These are phyloP conservation scores for Petroica traversi DNA, from an alignment of 2,113 vertebrate genomes.

Conservation along the genomic window DNA sequence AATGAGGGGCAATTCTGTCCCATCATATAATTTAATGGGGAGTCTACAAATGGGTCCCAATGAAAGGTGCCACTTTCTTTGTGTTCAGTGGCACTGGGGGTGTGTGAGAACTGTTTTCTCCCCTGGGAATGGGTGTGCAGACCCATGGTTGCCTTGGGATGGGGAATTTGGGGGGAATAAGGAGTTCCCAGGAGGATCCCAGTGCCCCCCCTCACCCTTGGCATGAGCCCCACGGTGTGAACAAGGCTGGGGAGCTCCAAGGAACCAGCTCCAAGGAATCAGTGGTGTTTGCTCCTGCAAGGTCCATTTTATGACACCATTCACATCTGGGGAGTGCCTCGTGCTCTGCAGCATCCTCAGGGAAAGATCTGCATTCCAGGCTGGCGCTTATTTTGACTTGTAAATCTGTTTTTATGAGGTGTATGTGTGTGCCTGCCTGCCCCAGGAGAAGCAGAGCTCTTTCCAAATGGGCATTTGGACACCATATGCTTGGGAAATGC, in stretches of 20 bases:
- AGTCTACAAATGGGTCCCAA: rapidly evolving
- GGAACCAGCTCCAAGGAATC: not conserved
- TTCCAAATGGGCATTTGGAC: constrained; percentile 38
- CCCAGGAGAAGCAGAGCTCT: not conserved
- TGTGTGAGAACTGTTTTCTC: not conserved
- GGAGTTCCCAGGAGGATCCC: not conserved
- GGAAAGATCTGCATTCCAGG: constrained; percentile 17
- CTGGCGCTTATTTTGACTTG: not conserved
- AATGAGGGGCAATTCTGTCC: not conserved
- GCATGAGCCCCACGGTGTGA: not conserved
- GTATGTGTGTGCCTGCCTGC: constrained; percentile 10
- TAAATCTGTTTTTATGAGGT: constrained; percentile 65
- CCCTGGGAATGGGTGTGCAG: not conserved
- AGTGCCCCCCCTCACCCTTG: not conserved
- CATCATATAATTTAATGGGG: not conserved
- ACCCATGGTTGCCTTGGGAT: not conserved
- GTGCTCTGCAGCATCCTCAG: not conserved
- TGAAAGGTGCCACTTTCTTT: not conserved
- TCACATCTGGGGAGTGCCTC: constrained; percentile 36
- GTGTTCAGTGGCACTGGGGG: not conserved
- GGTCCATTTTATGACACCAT: not conserved
- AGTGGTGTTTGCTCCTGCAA: not conserved
- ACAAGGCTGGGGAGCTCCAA: not conserved
- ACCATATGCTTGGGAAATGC: constrained; percentile 36
- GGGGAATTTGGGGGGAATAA: not conserved